Evolutionary conservation across 2,113 vertebrate species (phyloP).

Genomic region (Hyaena hyaena): DNA sequence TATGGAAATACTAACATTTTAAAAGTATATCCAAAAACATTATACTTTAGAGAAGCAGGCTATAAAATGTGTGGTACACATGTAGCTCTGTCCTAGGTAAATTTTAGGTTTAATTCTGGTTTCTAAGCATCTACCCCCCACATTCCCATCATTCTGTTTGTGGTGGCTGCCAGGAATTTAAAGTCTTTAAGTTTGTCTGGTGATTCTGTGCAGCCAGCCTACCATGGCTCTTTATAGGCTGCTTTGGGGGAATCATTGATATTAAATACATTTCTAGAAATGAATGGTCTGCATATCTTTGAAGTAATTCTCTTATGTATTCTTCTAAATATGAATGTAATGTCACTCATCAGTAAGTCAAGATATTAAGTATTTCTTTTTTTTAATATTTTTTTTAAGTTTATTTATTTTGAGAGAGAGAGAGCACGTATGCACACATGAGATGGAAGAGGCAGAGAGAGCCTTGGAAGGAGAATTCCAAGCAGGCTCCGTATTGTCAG

Average conservation of each 20-base stretch:
- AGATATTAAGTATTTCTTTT: neutral
- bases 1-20: neutral
- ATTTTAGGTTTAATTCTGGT: neutral
- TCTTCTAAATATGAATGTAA: neutral
- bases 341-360: neutral
- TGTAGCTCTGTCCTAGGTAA: neutral
- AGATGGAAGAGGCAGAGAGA: no score
- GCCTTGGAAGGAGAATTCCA: no score
- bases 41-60: neutral
- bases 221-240: neutral
- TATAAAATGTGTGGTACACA: neutral
- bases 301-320: neutral
- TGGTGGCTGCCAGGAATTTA: neutral
- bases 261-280: constrained; percentile 31
- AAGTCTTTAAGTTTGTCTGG: neutral
- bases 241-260: neutral
- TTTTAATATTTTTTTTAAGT: no score
- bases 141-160: neutral
- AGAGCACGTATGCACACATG: no score
- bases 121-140: neutral
- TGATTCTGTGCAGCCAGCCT: neutral
- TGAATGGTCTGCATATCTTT: neutral
- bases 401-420: no score
- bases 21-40: neutral
- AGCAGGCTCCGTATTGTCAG: no score